Evolutionary conservation across 2,797 vertebrate species (phyloP), one percentile per base, ranked within the genome.

Genomic region (Malacoctenus gilli): DNA sequence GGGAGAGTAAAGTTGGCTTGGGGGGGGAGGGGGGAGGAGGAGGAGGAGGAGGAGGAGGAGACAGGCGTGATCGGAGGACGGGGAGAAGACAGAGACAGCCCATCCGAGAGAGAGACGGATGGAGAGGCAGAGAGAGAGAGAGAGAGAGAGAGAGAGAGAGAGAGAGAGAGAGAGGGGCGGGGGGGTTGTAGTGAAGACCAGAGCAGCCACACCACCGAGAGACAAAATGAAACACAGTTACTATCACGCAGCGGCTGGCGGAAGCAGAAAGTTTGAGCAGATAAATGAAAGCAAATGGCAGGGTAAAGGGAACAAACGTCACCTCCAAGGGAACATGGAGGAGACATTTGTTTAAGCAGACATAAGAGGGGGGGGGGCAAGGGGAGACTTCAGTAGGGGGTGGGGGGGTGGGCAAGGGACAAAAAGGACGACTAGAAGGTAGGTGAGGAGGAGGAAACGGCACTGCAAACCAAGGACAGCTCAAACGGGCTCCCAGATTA

Each of bases 1-100:
- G 96, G 96, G 62, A 98, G 82, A 4, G 94, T 85, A 77, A 93
- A 97, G 89, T 98, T 98, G 81, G 95, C 95, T 98, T 87, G 25
- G 57, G 44, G 50, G 77, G 69, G 59, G 37, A 77, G 50, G 41
- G 68, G 67, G 55, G 66, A 72, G 68, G 59, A 58, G 65, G 63
- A 67, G 52, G 51, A 52, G 48, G 66, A 52, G 67, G 22, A 64
- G 54, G 68, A 68, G 68, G 46, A 68, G 57, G n/a, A 37, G 65
- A 77, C 34, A 77, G 50, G 41, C 66, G 67, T 57, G 66, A 72
- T 64, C 80, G 68, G 59, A 58, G 65, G 63, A 67, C 50, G 51
- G 52, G 48, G 66, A 52, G 67, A 28, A 64, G 54, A 71, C 68
- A 69, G 46, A 68, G 57, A 70, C 59, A 67, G 55, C 30, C 81